Percentiles rank a stretch among this genome's conserved stretches.
Conservation (phyloP, 2,113 vertebrate genomes). For the Haemorhous mexicanus region DNA sequence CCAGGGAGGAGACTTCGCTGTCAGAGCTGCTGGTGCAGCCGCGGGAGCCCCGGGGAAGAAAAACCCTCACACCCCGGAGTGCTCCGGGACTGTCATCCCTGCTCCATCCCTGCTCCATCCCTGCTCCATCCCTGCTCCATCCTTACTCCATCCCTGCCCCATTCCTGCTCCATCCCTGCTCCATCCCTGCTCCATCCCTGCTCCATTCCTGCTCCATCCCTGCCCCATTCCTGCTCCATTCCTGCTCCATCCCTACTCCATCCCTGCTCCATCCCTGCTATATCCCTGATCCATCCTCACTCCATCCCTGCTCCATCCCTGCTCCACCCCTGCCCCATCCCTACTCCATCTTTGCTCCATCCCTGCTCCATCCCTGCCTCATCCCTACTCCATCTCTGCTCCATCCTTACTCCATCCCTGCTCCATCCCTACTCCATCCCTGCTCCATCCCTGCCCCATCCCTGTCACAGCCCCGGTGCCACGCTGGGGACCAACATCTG, state of each 20-base stretch:
- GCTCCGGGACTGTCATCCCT: not conserved
- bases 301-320: too few species aligned
- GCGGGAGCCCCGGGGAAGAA: not conserved
- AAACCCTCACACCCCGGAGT: not conserved
- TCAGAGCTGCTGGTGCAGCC: not conserved
- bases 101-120: not conserved
- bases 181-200: too few species aligned
- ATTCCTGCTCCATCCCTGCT: too few species aligned
- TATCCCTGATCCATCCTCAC: not conserved
- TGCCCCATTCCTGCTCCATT: too few species aligned
- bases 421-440: too few species aligned
- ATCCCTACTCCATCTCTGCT: not conserved
- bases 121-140: too few species aligned
- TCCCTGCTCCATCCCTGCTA: not conserved
- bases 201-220: too few species aligned
- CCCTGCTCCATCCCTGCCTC: not conserved
- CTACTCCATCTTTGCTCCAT: too few species aligned
- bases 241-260: too few species aligned
- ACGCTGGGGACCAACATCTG: accelerated
- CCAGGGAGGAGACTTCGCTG: not conserved
- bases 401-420: not conserved
- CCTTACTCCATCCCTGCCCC: not conserved
- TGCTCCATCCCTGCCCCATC: too few species aligned
- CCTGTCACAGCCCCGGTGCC: not conserved
- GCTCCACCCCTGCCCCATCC: too few species aligned